Percentiles rank a stretch among this genome's conserved stretches.
Evolutionary conservation across 2,797 vertebrate species (phyloP).

Genomic region (Rhinophrynus dorsalis): DNA sequence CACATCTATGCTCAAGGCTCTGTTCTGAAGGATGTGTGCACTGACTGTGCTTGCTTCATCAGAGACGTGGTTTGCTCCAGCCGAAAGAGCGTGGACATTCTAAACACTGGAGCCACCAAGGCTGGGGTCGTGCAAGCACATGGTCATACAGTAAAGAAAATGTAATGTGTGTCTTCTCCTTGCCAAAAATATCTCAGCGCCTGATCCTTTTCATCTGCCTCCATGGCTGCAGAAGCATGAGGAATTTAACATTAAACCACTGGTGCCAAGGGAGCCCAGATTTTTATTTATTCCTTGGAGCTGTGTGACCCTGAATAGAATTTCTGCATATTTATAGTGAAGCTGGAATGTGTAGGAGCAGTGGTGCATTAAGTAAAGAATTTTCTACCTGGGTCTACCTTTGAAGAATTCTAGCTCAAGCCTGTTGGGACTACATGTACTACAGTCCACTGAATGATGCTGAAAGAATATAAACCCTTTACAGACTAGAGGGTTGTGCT

Average conservation of each 20-base stretch:
- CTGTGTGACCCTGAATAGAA: too few species aligned
- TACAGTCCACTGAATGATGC: background rate
- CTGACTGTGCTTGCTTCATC: constrained; percentile 86
- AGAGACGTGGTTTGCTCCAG: constrained; percentile 87
- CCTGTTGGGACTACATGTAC: background rate
- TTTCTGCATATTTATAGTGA: background rate
- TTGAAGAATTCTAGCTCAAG: background rate
- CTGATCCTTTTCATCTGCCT: background rate
- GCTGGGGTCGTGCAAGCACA: constrained; percentile 61
- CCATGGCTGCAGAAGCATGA: background rate
- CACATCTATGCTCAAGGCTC: constrained; percentile 91
- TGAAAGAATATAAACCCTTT: background rate
- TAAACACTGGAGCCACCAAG: constrained; percentile 73
- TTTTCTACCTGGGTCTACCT: background rate
- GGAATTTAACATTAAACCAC: too few species aligned
- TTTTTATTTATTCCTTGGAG: too few species aligned
- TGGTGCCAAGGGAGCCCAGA: background rate
- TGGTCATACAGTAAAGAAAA: constrained; percentile 55
- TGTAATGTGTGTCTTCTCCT: constrained; percentile 44
- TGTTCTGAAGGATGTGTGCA: constrained; percentile 83
- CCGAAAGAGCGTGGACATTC: constrained; percentile 86
- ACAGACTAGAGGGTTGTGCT: background rate
- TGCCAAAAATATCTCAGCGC: background rate
- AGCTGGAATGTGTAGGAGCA: background rate
- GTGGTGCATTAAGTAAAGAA: background rate